These are phyloP conservation scores for human DNA, from an alignment of 2,113 vertebrate genomes.

Conservation along the genomic window GRCh38 chr18:71165501-71166000, in stretches of 20 bases:
- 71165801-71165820: conserved; percentile 88
- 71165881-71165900: conserved; percentile 85
- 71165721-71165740: conserved; percentile 78
- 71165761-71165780: conserved; percentile 86
- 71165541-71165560: conserved; percentile 62
- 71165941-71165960: conserved; percentile 86
- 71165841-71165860: conserved; percentile 86
- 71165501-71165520: conserved; percentile 73
- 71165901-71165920: conserved; percentile 83
- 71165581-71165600: conserved; percentile 76
- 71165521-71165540: conserved; percentile 60
- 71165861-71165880: conserved; percentile 88
- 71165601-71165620: conserved; percentile 73
- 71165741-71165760: conserved; percentile 81
- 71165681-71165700: conserved; percentile 81
- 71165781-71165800: conserved; percentile 86
- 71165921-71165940: conserved; percentile 85
- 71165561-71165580: conserved; percentile 70
- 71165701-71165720: conserved; percentile 79
- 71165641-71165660: conserved; percentile 82
- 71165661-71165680: conserved; percentile 74
- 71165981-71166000: conserved; percentile 85
- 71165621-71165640: conserved; percentile 79
- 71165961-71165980: conserved; percentile 78
- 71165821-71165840: conserved; percentile 89